Evolutionary conservation across 2,797 vertebrate species (phyloP).

Genomic region (Sebastes ruberrimus): DNA sequence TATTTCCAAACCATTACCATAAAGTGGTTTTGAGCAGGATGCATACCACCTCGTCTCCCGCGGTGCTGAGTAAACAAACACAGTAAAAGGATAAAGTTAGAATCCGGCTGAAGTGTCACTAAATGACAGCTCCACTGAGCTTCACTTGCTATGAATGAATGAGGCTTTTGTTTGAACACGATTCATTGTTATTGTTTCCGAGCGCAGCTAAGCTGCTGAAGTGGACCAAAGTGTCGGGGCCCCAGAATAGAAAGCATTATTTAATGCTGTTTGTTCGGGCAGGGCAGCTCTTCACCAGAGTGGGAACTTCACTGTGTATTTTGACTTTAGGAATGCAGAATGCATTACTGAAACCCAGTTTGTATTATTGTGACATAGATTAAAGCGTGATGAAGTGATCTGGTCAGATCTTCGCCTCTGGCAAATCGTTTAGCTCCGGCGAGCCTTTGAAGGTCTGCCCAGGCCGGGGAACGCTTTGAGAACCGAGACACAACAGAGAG

Average conservation of each 20-base stretch:
- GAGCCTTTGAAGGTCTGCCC: constrained; percentile 56
- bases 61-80: constrained; percentile 66
- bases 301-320: neutral
- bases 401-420: constrained; percentile 57
- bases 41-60: constrained; percentile 55
- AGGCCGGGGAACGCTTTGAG: constrained; percentile 34
- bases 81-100: constrained; percentile 67
- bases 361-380: constrained; percentile 44
- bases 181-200: constrained; percentile 76
- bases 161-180: constrained; percentile 68
- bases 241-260: constrained; percentile 55
- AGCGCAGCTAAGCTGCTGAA: constrained; percentile 44
- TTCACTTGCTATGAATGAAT: constrained; percentile 66
- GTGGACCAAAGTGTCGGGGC: constrained; percentile 50
- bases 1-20: constrained; percentile 74
- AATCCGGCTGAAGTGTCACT: constrained; percentile 46
- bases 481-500: constrained; percentile 58
- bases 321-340: constrained; percentile 12
- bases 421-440: constrained; percentile 45
- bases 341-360: constrained; percentile 28
- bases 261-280: constrained; percentile 64
- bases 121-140: constrained; percentile 46
- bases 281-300: neutral
- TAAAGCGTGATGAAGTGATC: constrained; percentile 56
- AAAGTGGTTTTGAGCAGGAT: constrained; percentile 62